Conservation (phyloP, 2,113 vertebrate species). For the Ibidorhyncha struthersii region DNA sequence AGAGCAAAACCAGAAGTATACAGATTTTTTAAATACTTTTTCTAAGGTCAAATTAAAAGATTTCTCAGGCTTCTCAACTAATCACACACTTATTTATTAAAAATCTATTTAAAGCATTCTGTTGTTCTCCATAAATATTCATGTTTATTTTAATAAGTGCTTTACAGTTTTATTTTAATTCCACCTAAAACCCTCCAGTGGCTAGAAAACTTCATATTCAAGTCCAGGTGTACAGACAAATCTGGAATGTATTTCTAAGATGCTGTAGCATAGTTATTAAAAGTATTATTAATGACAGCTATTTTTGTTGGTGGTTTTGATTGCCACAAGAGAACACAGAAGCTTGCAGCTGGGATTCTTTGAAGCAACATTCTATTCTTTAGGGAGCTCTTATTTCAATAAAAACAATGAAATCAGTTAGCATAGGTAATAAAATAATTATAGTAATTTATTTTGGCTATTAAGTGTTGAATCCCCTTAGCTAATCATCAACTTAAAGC, state of each 20-base stretch:
- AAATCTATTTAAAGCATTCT: conserved; percentile 31
- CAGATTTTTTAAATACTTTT: background rate
- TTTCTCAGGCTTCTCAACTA: background rate
- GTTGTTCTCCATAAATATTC: conserved; percentile 61
- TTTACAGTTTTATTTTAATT: conserved; percentile 53
- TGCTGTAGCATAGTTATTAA: conserved; percentile 2
- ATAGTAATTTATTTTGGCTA: conserved; percentile 80
- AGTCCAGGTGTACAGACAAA: conserved; percentile 36
- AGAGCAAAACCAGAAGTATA: background rate
- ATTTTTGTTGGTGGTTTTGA: conserved; percentile 73
- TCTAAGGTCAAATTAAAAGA: conserved; percentile 1
- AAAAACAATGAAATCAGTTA: conserved; percentile 80
- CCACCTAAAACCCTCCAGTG: conserved; percentile 10
- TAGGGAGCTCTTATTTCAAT: conserved; percentile 74
- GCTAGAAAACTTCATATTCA: conserved; percentile 31
- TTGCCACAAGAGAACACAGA: conserved; percentile 58
- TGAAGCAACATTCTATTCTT: conserved; percentile 68
- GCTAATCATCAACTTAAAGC: conserved; percentile 78
- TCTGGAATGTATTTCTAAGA: conserved; percentile 27
- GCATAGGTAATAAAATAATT: conserved; percentile 83
- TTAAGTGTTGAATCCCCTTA: conserved; percentile 77
- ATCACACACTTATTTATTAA: conserved; percentile 36
- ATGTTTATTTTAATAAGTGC: conserved; percentile 53
- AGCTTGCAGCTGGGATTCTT: conserved; percentile 65
- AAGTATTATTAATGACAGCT: conserved; percentile 59